Evolutionary conservation across 1,140 invertebrate species (phyloP).

Genomic region (Procambarus clarkii): DNA sequence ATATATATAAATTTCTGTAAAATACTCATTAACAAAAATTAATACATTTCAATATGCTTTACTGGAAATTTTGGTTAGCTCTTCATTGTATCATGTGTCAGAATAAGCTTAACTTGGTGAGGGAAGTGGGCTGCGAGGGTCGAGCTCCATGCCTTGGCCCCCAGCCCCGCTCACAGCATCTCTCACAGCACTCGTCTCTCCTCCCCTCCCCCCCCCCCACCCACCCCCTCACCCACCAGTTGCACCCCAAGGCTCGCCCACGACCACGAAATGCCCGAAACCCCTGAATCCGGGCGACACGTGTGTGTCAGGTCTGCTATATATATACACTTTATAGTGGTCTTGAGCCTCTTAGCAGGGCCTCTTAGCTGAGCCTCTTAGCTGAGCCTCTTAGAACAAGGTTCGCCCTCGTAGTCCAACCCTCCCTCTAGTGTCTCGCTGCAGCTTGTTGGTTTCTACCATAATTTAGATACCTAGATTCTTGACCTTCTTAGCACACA

Average conservation of each 20-base stretch:
- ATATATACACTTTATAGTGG: constrained; percentile 49
- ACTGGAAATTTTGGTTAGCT: too few species aligned
- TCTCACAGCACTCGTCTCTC: constrained; percentile 34
- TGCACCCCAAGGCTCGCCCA: constrained; percentile 55
- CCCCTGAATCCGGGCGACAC: constrained; percentile 44
- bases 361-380: constrained; percentile 31
- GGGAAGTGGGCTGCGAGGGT: background rate
- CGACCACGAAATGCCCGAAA: constrained; percentile 51
- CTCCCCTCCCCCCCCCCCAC: constrained; percentile 24
- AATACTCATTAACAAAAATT: too few species aligned
- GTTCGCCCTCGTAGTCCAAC: too few species aligned
- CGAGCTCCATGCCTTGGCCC: background rate
- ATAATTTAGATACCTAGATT: background rate
- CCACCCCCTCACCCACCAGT: constrained; percentile 47
- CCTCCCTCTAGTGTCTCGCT: background rate
- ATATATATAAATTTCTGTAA: too few species aligned
- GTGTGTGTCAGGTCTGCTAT: constrained; percentile 46
- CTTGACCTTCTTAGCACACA: background rate
- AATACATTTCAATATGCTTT: too few species aligned
- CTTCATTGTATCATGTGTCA: background rate
- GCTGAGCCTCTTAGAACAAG: too few species aligned
- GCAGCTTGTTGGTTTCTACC: background rate
- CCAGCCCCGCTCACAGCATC: constrained; percentile 22
- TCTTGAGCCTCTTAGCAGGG: constrained; percentile 28
- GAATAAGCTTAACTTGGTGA: background rate